Evolutionary conservation across 2,797 vertebrate species (phyloP).

Genomic region (Ataeniobius toweri): DNA sequence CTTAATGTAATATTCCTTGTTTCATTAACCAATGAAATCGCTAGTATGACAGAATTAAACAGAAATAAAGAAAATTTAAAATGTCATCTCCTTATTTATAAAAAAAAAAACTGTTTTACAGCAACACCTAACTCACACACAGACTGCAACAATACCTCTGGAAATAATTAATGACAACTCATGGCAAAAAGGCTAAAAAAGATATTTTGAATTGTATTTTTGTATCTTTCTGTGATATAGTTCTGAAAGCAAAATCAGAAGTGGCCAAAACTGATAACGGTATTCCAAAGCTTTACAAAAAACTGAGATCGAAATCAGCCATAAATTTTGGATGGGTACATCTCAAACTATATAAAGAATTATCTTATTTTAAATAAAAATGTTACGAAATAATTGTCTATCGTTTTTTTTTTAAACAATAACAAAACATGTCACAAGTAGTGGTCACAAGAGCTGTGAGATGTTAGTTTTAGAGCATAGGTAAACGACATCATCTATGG

Average conservation of each 20-base stretch:
- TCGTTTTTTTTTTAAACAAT: conserved; percentile 20
- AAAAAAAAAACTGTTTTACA: not conserved
- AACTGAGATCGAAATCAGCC: no score
- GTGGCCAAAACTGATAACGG: not conserved
- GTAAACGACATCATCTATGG: conserved; percentile 78
- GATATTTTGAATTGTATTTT: not conserved
- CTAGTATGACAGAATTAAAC: not conserved
- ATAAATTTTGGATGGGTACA: no score
- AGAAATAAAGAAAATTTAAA: not conserved
- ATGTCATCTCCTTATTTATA: not conserved
- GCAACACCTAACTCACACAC: no score
- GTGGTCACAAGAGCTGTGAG: conserved; percentile 67
- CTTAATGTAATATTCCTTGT: not conserved
- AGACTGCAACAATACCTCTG: not conserved
- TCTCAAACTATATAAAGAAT: not conserved
- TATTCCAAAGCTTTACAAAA: not conserved
- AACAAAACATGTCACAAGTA: conserved; percentile 36
- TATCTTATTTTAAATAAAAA: conserved; percentile 30
- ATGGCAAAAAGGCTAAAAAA: not conserved
- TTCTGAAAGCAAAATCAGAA: not conserved
- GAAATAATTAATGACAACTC: not conserved
- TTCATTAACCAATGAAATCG: not conserved
- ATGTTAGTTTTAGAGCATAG: conserved; percentile 72
- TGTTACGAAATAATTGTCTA: conserved; percentile 25
- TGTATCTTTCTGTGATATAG: not conserved